Evolutionary conservation across 2,888 invertebrate species (phyloP).

Genomic region (Sericinus montela): DNA sequence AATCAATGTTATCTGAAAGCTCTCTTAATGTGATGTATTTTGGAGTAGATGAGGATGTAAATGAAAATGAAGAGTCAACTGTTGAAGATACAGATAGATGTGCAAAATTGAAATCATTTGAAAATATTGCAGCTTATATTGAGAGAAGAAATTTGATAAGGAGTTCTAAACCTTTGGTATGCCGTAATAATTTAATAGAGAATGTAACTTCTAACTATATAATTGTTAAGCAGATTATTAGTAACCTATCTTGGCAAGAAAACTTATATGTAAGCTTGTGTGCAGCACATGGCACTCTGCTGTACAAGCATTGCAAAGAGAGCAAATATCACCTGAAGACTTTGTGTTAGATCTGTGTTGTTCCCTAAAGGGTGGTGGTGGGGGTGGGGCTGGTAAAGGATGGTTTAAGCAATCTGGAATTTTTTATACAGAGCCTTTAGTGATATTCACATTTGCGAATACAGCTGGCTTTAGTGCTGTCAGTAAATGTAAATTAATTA

Average conservation of each 20-base stretch:
- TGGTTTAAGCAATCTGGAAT: constrained; percentile 45
- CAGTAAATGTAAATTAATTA: constrained; percentile 42
- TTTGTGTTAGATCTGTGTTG: constrained; percentile 46
- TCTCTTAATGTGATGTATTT: constrained; percentile 28
- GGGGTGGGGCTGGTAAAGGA: constrained; percentile 32
- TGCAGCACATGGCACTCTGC: constrained; percentile 60
- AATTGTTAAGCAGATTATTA: constrained; percentile 62
- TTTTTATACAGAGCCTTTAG: constrained; percentile 54
- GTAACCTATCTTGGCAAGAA: constrained; percentile 63
- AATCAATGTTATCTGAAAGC: constrained; percentile 36
- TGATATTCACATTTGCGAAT: constrained; percentile 55
- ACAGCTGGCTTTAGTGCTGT: constrained; percentile 37
- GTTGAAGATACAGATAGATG: constrained; percentile 29
- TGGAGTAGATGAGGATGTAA: constrained; percentile 27
- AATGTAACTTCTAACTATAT: constrained; percentile 61
- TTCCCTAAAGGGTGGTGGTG: constrained; percentile 35
- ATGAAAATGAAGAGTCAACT: constrained; percentile 23
- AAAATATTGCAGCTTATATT: constrained; percentile 48
- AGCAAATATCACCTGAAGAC: constrained; percentile 51
- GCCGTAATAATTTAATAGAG: constrained; percentile 43
- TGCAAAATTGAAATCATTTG: constrained; percentile 39
- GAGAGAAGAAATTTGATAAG: constrained; percentile 41
- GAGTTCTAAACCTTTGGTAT: constrained; percentile 35
- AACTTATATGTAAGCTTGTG: constrained; percentile 55
- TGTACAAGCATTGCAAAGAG: constrained; percentile 47